Base-by-base conservation (phyloP, 2,113 vertebrate genomes). In the Menura novaehollandiae region DNA sequence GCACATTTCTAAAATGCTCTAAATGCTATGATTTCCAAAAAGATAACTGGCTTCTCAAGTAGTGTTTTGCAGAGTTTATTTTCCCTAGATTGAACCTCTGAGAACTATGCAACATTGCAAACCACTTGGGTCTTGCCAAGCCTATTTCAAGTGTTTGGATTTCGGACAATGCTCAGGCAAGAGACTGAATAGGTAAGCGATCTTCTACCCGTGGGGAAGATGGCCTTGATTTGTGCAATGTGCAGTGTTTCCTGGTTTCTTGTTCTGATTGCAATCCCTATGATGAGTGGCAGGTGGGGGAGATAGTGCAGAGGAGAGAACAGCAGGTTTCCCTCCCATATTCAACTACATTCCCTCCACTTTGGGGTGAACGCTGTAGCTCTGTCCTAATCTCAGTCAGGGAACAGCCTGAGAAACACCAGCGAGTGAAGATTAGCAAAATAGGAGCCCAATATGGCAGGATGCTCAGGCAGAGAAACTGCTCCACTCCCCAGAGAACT, bases 31-130 rank as follows among this genome's bases (percentile, higher is more conserved):
- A 83, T 63, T 35, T 49, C 56, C 37, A 85, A 44, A 58, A 0
- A 56, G 39, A 47, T 13, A 56, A 13, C 3, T 37, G 41, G 9
- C 13, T 78, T 43, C 41, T 39, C 15, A 8, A 9, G 67, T 21
- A 69, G 28, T n/a, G 28, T 78, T 81, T 32, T 74, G 26, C 18
- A 37, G 39, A 37, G 28, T 64, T 89, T 68, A 3, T 63, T 81
- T 77, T 35, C 59, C 24, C 56, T 60, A 39, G 12, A n/a, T 5
- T 58, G 20, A 77, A 49, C 19, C 49, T 85, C 66, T 41, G 32
- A 56, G 58, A 22, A 51, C 13, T n/a, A 21, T 21, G 84, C 23
- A 30, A 7, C 0, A 0, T 43, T 63, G 56, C 6, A 62, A 60
- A 63, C 13, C n/a, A 20, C n/a, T 60, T 56, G 13, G 26, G 23